Evolutionary conservation across 2,113 vertebrate genomes (phyloP).

Genomic region (Nematolebias whitei): DNA sequence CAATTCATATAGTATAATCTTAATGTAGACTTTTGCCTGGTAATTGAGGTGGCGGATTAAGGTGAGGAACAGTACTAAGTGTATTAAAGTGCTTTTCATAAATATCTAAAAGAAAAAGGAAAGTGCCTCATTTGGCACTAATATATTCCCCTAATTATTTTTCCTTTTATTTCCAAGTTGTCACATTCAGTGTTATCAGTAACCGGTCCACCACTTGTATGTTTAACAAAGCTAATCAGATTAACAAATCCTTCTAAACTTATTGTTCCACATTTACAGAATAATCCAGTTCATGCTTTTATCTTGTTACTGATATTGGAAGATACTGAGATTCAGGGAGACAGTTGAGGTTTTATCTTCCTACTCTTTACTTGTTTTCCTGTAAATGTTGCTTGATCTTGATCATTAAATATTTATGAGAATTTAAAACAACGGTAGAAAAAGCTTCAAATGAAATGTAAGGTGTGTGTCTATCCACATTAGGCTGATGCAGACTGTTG

Average conservation of each 20-base stretch:
- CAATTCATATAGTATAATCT: slow-evolving; percentile 75
- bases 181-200: slow-evolving; percentile 28
- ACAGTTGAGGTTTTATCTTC: slow-evolving; percentile 23
- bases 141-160: slow-evolving; percentile 22
- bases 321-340: slow-evolving; percentile 20
- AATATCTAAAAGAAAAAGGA: slow-evolving; percentile 50
- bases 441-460: slow-evolving; percentile 26
- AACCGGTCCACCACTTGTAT: slow-evolving; percentile 17
- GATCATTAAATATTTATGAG: slow-evolving; percentile 49
- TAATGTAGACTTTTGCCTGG: slow-evolving; percentile 70
- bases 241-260: slow-evolving; percentile 23
- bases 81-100: slow-evolving; percentile 70
- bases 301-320: slow-evolving; percentile 44
- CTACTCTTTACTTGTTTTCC: slow-evolving; percentile 48
- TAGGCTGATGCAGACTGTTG: slow-evolving; percentile 15
- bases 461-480: slow-evolving; percentile 16
- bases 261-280: slow-evolving; percentile 31
- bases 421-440: slow-evolving; percentile 25
- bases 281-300: slow-evolving; percentile 28
- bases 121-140: slow-evolving; percentile 29
- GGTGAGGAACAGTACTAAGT: slow-evolving; percentile 58
- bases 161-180: slow-evolving; percentile 34
- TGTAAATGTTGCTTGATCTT: slow-evolving; percentile 48
- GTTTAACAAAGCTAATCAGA: slow-evolving; percentile 22
- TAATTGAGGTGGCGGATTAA: slow-evolving; percentile 50